These are phyloP conservation scores for Choristoneura rosaceana DNA, from an alignment of 2,888 invertebrate genomes.

Conservation along the genomic window DNA sequence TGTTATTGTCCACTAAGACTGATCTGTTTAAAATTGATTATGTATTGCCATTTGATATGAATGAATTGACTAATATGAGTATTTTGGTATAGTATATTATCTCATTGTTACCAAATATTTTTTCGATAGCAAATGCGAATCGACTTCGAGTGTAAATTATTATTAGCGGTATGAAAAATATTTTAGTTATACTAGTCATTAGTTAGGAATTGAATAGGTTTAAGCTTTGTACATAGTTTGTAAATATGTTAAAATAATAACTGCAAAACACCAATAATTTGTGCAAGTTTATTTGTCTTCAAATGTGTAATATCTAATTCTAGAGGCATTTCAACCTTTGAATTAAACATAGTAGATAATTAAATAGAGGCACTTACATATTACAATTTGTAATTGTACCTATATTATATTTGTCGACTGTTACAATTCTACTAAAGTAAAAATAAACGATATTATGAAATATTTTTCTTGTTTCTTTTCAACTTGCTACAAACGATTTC, in stretches of 20 bases:
- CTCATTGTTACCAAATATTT: conserved; percentile 85
- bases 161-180: conserved; percentile 52
- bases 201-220: conserved; percentile 70
- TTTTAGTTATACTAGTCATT: conserved; percentile 83
- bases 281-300: conserved; percentile 35
- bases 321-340: conserved; percentile 24
- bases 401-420: conserved; percentile 63
- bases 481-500: conserved; percentile 31
- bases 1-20: conserved; percentile 76
- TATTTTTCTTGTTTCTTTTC: conserved; percentile 50
- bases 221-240: conserved; percentile 59
- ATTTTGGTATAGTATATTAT: conserved; percentile 82
- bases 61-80: conserved; percentile 67
- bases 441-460: conserved; percentile 67
- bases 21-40: conserved; percentile 69
- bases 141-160: conserved; percentile 63
- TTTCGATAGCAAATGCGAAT: conserved; percentile 72
- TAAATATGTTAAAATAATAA: conserved; percentile 32
- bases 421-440: conserved; percentile 69
- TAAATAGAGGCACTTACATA: conserved; percentile 32
- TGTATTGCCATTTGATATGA: conserved; percentile 67
- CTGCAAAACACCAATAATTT: conserved; percentile 8
- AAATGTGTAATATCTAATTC: conserved; percentile 17
- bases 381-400: conserved; percentile 31
- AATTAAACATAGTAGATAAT: conserved; percentile 24